These are phyloP conservation scores for Drepana falcataria DNA, from an alignment of 2,888 invertebrate species.

Conservation along the genomic window DNA sequence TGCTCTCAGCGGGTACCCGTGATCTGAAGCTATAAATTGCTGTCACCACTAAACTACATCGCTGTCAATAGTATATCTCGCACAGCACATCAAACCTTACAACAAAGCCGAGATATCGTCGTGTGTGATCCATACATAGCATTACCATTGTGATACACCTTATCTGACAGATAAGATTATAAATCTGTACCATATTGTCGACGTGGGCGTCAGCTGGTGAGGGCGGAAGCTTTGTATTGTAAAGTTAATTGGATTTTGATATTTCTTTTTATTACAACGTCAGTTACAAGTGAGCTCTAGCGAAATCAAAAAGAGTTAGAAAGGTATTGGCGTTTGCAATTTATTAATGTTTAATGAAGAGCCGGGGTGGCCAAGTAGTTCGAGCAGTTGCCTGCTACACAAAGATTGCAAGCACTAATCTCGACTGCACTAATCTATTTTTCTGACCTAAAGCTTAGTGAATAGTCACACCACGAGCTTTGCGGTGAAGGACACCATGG, in stretches of 20 bases:
- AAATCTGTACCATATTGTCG: constrained; percentile 5
- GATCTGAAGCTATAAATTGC: no score
- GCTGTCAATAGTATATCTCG: constrained; percentile 1
- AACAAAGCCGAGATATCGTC: constrained; percentile 18
- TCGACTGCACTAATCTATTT: no score
- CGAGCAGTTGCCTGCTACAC: no score
- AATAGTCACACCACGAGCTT: no score
- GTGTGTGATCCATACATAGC: constrained; percentile 40
- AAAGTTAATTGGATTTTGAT: neutral
- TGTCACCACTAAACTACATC: neutral
- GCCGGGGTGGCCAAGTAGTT: no score
- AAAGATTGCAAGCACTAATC: no score
- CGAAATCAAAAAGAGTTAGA: no score
- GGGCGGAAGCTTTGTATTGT: neutral
- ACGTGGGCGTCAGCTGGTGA: neutral
- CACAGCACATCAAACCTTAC: constrained; percentile 13
- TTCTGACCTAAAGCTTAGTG: no score
- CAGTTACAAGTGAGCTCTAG: neutral
- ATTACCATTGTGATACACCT: constrained; percentile 4
- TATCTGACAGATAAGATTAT: constrained; percentile 15
- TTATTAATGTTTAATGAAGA: no score
- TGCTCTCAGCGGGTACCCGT: no score
- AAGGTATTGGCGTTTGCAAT: no score
- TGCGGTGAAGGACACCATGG: no score
- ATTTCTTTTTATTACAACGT: neutral